Evolutionary conservation across 1,140 invertebrate genomes (phyloP), one percentile per base, ranked within the genome.

Genomic region (Ips nitidus): DNA sequence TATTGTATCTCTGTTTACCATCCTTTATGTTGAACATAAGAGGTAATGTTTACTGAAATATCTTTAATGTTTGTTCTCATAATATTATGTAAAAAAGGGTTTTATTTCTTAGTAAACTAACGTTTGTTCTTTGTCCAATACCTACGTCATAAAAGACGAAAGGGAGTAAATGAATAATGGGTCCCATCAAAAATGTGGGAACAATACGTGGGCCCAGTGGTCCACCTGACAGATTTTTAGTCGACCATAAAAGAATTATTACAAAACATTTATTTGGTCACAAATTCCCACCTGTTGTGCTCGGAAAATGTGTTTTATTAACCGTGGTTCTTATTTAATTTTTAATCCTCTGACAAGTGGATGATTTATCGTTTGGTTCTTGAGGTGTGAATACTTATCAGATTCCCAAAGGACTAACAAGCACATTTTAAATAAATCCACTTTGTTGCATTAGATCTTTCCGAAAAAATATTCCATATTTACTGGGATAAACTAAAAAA

Each of bases 261-360:
- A 66, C 55, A 55, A 64, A 64, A 64, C 56, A 58, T 66, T 66
- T 66, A 63, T 72, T 72, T 72, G 43, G 61, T 63, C 66, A 68
- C 67, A 64, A 59, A 68, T 71, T 63, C 70, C 66, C 71, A 72
- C 71, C 66, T 72, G 71, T 72, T 72, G 66, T 65, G 69, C 41
- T 41, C 57, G 60, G 63, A 55, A 70, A 70, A 65, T 66, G 56
- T 59, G 55, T 70, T 66, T 66, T 66, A 66, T 66, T 66, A 58
- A 58, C 64, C 50, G 36, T 52, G 55, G 64, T 66, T 58, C 50
- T 66, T 58, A 66, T 66, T 66, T 66, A 58, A 66, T 66, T 66
- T 56, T 66, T 64, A 57, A 58, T 66, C 64, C 55, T 58, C 22
- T 66, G 64, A 66, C 64, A 58, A 52, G 47, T 50, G 41, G 55